Evolutionary conservation across 2,888 invertebrate species (phyloP).

Genomic region (Drosophila paranaensis): DNA sequence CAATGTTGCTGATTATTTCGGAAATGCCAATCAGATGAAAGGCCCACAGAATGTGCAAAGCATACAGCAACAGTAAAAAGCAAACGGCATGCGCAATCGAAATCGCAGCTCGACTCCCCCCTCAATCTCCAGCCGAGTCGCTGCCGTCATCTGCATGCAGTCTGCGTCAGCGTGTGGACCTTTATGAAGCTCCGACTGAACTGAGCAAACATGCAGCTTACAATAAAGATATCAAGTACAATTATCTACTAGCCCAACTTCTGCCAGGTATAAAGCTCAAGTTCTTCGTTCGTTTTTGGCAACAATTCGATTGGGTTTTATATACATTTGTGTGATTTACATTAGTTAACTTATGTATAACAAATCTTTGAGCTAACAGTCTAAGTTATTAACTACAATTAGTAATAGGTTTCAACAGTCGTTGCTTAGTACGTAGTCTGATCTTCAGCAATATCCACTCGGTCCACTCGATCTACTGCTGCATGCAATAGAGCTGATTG

Average conservation of each 20-base stretch:
- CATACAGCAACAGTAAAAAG: conserved; percentile 1
- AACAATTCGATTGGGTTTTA: conserved; percentile 59
- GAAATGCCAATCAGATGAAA: conserved; percentile 81
- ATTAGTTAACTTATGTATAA: conserved; percentile 26
- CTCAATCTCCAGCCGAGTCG: conserved; percentile 10
- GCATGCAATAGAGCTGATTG: conserved; percentile 56
- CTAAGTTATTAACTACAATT: conserved; percentile 32
- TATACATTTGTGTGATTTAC: conserved; percentile 42
- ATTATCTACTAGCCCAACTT: conserved; percentile 26
- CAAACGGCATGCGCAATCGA: conserved; percentile 26
- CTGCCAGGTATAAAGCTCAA: background rate
- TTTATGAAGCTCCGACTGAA: conserved; percentile 21
- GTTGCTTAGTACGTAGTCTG: conserved; percentile 59
- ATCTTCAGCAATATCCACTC: conserved; percentile 1
- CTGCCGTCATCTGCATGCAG: conserved; percentile 43
- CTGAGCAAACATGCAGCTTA: conserved; percentile 31
- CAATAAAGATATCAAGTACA: conserved; percentile 45
- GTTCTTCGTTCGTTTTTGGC: conserved; percentile 43
- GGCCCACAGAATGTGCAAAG: conserved; percentile 43
- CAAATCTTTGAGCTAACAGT: conserved; percentile 49
- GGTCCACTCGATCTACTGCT: conserved; percentile 26
- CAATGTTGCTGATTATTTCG: conserved; percentile 71
- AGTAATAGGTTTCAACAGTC: conserved; percentile 55
- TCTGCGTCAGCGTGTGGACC: conserved; percentile 44
- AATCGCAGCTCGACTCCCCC: conserved; percentile 12